These are phyloP conservation scores for Lepilemur ruficaudatus DNA, from an alignment of 2,797 vertebrate genomes.

Conservation along the genomic window DNA sequence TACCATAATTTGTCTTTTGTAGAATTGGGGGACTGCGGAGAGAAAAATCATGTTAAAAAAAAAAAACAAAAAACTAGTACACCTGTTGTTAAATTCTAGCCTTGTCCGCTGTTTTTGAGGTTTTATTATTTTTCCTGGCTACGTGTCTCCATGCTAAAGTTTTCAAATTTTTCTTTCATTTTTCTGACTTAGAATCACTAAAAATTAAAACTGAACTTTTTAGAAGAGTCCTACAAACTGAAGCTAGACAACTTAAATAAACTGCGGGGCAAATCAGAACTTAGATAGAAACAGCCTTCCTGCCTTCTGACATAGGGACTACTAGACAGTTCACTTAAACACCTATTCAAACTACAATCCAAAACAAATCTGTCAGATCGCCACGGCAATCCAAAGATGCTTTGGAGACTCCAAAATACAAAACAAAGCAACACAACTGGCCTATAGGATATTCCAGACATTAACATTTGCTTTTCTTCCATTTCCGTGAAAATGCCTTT, in stretches of 20 bases:
- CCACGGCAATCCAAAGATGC: not conserved
- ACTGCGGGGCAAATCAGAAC: not conserved
- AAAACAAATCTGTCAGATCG: not conserved
- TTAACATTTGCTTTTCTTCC: not conserved
- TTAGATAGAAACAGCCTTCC: not conserved
- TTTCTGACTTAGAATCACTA: too few relatives aligned
- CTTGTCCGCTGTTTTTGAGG: too few relatives aligned
- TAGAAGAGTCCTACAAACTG: not conserved
- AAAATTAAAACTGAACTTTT: too few relatives aligned
- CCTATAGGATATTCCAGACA: not conserved
- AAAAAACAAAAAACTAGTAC: too few relatives aligned
- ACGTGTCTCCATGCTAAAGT: too few relatives aligned
- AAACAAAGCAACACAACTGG: too few relatives aligned
- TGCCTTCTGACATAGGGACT: not conserved
- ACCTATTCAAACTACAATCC: not conserved
- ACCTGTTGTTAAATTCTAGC: too few relatives aligned
- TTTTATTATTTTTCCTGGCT: too few relatives aligned
- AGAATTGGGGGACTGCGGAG: too few relatives aligned
- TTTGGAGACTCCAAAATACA: not conserved
- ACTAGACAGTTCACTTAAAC: not conserved
- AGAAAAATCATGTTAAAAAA: too few relatives aligned
- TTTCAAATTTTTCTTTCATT: too few relatives aligned
- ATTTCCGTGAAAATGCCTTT: not conserved
- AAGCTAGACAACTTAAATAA: not conserved
- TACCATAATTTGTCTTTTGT: too few relatives aligned